These are phyloP conservation scores for Narcine bancroftii DNA, from an alignment of 2,113 vertebrate genomes.

Conservation along the genomic window DNA sequence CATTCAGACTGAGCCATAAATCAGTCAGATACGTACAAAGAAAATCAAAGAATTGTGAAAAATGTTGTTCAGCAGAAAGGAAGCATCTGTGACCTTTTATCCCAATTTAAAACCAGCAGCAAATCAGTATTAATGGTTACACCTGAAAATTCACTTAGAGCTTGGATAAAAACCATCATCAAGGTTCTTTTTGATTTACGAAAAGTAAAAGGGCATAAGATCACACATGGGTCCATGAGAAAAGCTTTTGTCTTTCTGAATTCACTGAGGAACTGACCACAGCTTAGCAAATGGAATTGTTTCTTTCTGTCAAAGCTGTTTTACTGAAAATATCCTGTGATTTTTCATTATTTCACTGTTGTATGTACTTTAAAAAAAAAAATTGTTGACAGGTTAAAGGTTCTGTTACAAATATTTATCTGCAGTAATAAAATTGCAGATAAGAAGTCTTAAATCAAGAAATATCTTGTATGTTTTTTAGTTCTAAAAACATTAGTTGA, in stretches of 20 bases:
- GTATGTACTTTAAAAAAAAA: no score
- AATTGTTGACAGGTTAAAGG: not conserved
- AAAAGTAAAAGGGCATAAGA: no score
- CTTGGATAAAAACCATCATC: not conserved
- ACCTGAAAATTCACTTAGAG: not conserved
- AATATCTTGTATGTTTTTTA: not conserved
- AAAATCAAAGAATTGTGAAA: no score
- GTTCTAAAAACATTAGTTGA: not conserved
- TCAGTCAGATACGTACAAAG: no score
- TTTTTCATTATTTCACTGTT: no score
- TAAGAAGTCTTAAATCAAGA: not conserved
- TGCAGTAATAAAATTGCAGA: not conserved
- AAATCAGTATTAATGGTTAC: not conserved
- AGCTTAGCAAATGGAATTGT: not conserved
- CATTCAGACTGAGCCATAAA: no score
- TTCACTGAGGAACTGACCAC: not conserved
- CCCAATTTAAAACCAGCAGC: not conserved
- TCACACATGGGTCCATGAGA: no score
- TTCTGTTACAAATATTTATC: not conserved
- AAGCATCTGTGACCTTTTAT: no score
- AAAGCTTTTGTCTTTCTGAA: not conserved
- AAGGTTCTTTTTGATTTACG: not conserved
- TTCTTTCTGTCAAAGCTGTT: no score
- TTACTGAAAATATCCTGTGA: no score
- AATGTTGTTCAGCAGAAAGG: no score